Evolutionary conservation across 2,797 vertebrate species (phyloP), one percentile per base, ranked within the genome.

Genomic region (Mormyrus hasselquistii): DNA sequence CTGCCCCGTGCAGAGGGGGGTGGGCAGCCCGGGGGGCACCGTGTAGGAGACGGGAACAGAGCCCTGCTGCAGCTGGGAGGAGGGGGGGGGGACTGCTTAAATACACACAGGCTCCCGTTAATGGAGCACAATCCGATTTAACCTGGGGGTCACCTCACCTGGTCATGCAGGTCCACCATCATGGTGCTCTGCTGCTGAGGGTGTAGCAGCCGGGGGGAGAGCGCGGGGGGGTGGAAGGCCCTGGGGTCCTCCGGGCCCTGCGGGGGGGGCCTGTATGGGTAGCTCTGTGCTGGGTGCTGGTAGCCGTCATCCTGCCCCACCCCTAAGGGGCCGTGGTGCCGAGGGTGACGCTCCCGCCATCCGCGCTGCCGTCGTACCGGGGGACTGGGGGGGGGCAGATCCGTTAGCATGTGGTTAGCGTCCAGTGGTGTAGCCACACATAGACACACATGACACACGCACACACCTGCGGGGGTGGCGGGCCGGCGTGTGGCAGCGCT

Each of bases 121-220:
- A 62, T 25, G 57, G 29, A 1, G 3, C 25, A 29, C 25, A 10
- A 25, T 34, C 62, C 2, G 3, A 34, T 69, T 34, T 29, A 94
- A 95, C 95, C 22, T 95, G 96, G 86, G 95, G 90, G 95, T 94
- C 44, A n/a, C 19, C 87, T 90, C 49, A 99, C 98, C 97, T 98
- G 98, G 88, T 99, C 98, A 29, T 99, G 98, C 89, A 99, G 95
- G 93, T 99, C 98, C 95, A 99, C 96, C 93, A 99, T 96, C 91
- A 99, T 94, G 90, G 97, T 93, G 89, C 97, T 98, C 93, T 98
- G 98, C 94, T 98, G 98, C 90, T 97, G 97, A n/a, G 95, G 97
- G 91, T 98, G 97, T 92, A 99, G 95, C 91, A 99, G 94, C 91
- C 97, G 95, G n/a, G 97, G 96, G 41, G 98, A 97, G 93, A 98